Conservation (phyloP, 1,140 invertebrate genomes). For the Diuraphis noxia region DNA sequence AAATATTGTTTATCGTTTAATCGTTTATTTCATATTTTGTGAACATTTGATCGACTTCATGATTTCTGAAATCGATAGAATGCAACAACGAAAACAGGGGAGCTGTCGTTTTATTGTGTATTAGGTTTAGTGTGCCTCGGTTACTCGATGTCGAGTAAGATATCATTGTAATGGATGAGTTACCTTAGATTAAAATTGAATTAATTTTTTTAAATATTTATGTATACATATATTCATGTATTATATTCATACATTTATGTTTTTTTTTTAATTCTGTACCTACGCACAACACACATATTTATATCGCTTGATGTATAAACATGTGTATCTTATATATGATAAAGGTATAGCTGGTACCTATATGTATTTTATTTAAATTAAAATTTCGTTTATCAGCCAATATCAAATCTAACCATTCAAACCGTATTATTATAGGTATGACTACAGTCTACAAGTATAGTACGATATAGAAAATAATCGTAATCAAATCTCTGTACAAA, state of each 20-base stretch:
- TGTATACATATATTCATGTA: neutral
- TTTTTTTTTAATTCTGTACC: neutral
- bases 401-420: neutral
- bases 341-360: neutral
- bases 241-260: neutral
- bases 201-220: neutral
- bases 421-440: neutral
- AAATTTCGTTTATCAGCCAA: neutral
- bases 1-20: no score
- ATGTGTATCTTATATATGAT: neutral
- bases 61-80: no score
- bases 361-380: neutral
- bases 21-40: no score
- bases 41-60: no score
- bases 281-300: neutral
- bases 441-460: neutral
- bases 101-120: no score
- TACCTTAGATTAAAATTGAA: neutral
- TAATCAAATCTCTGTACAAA: neutral
- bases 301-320: neutral
- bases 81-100: no score
- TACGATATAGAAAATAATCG: neutral
- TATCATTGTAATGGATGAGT: no score
- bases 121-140: no score
- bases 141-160: no score